phyloP scores from a whole-genome alignment of 2,888 invertebrate species.

The Neelides folsomi region DNA sequence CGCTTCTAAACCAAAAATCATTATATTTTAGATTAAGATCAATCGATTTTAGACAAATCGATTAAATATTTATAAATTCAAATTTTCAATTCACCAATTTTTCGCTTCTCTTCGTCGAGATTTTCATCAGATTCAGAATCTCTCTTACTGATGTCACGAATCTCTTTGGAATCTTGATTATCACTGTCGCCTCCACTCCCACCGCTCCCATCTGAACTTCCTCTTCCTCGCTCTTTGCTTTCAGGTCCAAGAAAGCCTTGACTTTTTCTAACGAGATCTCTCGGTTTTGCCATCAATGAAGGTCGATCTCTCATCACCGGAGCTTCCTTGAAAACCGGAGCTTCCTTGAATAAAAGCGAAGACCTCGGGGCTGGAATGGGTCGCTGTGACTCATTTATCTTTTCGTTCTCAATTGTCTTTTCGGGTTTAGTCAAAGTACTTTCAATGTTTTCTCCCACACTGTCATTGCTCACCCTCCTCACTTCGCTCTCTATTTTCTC shows the following conservation, averaged over 20 bases:
- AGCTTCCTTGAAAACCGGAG: conserved; percentile 2
- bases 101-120: conserved; percentile 6
- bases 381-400: conserved; percentile 1
- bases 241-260: conserved; percentile 1
- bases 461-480: conserved; percentile 2
- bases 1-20: too few relatives aligned
- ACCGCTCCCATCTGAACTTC: conserved; percentile 4
- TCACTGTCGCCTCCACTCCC: conserved; percentile 15
- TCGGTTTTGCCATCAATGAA: conserved; percentile 27
- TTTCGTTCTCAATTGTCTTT: background rate
- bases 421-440: background rate
- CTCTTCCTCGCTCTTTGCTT: background rate
- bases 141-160: conserved; percentile 1
- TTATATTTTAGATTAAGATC: too few relatives aligned
- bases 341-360: conserved; percentile 12
- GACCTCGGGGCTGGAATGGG: conserved; percentile 30
- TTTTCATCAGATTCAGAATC: conserved; percentile 2
- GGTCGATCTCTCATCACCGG: conserved; percentile 21
- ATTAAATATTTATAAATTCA: too few relatives aligned
- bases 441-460: background rate
- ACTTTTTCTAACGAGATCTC: conserved; percentile 21
- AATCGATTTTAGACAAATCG: too few relatives aligned
- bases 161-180: conserved; percentile 9
- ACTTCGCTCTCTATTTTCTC: conserved; percentile 19
- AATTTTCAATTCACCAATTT: conserved; percentile 19